phyloP scores from a whole-genome alignment of 2,888 invertebrate species.

The Erpobdella octoculata region DNA sequence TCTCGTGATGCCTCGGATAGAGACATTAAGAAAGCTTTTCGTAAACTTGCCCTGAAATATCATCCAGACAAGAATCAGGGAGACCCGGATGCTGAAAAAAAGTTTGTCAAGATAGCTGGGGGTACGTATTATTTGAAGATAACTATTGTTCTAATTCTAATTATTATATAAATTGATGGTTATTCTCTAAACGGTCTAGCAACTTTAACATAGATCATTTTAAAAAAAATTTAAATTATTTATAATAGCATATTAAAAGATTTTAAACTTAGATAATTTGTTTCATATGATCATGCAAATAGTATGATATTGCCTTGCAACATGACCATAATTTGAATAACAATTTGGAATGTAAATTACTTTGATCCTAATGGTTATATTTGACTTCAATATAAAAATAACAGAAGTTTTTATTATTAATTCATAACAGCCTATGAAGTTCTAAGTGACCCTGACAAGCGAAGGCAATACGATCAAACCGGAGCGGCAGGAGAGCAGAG shows the following conservation, averaged over 20 bases:
- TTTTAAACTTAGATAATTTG: background rate
- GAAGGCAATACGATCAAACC: slow-evolving; percentile 52
- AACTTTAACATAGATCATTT: background rate
- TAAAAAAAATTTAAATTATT: background rate
- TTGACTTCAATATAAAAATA: too few relatives aligned
- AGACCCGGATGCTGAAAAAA: slow-evolving; percentile 54
- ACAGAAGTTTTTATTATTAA: too few relatives aligned
- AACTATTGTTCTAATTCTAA: background rate
- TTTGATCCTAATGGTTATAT: too few relatives aligned
- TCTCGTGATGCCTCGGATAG: slow-evolving; percentile 51
- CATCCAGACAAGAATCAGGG: slow-evolving; percentile 57
- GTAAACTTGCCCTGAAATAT: slow-evolving; percentile 56
- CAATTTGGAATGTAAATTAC: background rate
- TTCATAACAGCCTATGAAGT: slow-evolving; percentile 55
- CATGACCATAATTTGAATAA: background rate
- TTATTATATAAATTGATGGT: too few relatives aligned
- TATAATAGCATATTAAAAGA: background rate
- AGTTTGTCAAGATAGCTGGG: slow-evolving; percentile 56
- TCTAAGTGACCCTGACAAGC: slow-evolving; percentile 52
- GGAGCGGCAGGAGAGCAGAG: slow-evolving; percentile 44
- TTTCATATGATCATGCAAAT: background rate
- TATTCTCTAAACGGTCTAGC: background rate
- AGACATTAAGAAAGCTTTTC: slow-evolving; percentile 56
- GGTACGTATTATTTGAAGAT: slow-evolving; percentile 43
- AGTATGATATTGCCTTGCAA: background rate